Percentiles rank a stretch among this genome's conserved stretches.
These are phyloP conservation scores for Chesias legatella DNA, from an alignment of 2,888 invertebrate species.

Conservation along the genomic window DNA sequence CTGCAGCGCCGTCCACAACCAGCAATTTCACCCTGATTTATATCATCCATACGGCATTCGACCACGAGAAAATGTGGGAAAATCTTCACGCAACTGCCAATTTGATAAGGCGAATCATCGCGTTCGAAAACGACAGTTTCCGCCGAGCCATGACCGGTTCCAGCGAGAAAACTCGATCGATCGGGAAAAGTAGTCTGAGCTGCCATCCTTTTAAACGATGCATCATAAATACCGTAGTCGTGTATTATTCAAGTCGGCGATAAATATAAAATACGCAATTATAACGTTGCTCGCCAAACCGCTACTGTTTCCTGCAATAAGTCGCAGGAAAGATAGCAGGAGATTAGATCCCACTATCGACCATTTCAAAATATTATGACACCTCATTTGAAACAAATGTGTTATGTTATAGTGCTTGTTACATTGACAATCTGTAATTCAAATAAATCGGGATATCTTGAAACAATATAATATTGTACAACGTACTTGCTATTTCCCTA, in stretches of 20 bases:
- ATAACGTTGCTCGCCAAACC: neutral
- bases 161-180: slow-evolving; percentile 69
- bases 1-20: slow-evolving; percentile 60
- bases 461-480: no score
- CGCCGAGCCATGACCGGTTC: slow-evolving; percentile 66
- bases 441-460: no score
- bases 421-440: no score
- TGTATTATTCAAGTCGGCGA: slow-evolving; percentile 19
- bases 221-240: slow-evolving; percentile 34
- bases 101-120: slow-evolving; percentile 76
- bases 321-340: no score
- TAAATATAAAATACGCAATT: slow-evolving; percentile 19
- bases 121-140: slow-evolving; percentile 77
- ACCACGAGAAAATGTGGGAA: slow-evolving; percentile 76
- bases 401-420: no score
- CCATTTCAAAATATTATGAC: no score
- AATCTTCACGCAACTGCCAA: slow-evolving; percentile 72
- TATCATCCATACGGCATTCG: slow-evolving; percentile 64
- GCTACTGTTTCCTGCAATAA: no score
- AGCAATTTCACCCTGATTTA: slow-evolving; percentile 76
- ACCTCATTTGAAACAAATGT: no score
- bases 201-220: slow-evolving; percentile 57
- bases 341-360: no score
- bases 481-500: no score
- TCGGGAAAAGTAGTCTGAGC: slow-evolving; percentile 65